Evolutionary conservation across 2,888 invertebrate species (phyloP).

Genomic region (Blastobasis lacticolella): DNA sequence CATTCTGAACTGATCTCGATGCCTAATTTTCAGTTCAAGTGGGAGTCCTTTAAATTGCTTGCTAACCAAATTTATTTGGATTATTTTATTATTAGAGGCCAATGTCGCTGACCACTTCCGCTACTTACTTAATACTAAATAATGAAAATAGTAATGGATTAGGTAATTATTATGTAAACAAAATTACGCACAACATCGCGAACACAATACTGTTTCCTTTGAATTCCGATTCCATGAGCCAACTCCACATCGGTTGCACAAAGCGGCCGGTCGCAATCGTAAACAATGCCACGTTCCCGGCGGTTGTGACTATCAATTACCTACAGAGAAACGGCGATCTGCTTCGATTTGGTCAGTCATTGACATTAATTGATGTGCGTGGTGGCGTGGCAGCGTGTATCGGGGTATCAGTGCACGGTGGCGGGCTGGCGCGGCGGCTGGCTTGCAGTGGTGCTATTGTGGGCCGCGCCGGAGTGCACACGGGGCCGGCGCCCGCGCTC

Average conservation of each 20-base stretch:
- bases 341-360: slow-evolving; percentile 59
- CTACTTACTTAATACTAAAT: too few relatives aligned
- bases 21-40: too few relatives aligned
- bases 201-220: background rate
- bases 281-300: slow-evolving; percentile 21
- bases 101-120: too few relatives aligned
- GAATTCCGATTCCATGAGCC: background rate
- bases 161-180: too few relatives aligned
- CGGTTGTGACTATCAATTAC: slow-evolving; percentile 34
- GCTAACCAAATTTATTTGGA: too few relatives aligned
- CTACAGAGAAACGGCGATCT: slow-evolving; percentile 45
- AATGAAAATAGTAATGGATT: too few relatives aligned
- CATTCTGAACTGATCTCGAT: too few relatives aligned
- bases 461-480: too few relatives aligned
- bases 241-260: background rate
- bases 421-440: slow-evolving; percentile 24
- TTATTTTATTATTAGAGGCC: too few relatives aligned
- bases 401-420: slow-evolving; percentile 61
- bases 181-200: background rate
- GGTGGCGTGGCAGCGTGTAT: slow-evolving; percentile 49
- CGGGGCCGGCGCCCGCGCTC: too few relatives aligned
- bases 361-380: slow-evolving; percentile 57
- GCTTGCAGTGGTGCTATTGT: too few relatives aligned
- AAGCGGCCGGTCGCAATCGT: slow-evolving; percentile 6
- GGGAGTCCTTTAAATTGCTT: too few relatives aligned